Conservation (phyloP, 2,888 invertebrate species). For the Chalcis sispes region DNA sequence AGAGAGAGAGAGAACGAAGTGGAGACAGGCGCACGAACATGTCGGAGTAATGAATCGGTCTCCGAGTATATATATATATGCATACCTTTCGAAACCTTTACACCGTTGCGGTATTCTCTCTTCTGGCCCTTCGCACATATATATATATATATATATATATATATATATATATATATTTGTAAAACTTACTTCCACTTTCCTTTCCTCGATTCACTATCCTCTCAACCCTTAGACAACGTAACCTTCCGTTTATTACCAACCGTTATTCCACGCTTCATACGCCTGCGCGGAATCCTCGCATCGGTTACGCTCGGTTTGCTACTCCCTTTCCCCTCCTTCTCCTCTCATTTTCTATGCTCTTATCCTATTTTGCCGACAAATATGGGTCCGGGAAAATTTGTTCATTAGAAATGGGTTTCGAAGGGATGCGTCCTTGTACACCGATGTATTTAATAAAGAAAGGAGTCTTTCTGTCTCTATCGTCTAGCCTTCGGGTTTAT, state of each 20-base stretch:
- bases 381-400: background rate
- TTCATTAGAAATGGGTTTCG: too few relatives aligned
- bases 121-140: slow-evolving; percentile 45
- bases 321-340: slow-evolving; percentile 24
- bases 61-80: too few relatives aligned
- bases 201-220: slow-evolving; percentile 58
- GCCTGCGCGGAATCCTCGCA: slow-evolving; percentile 1
- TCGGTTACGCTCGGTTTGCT: slow-evolving; percentile 56
- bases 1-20: slow-evolving; percentile 48
- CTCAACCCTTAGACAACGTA: slow-evolving; percentile 59
- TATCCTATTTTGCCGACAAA: slow-evolving; percentile 19
- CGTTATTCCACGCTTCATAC: slow-evolving; percentile 55
- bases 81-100: too few relatives aligned
- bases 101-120: slow-evolving; percentile 60
- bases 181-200: slow-evolving; percentile 35
- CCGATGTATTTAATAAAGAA: background rate
- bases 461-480: too few relatives aligned
- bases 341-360: background rate
- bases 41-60: slow-evolving; percentile 69
- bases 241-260: slow-evolving; percentile 62
- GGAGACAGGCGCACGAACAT: slow-evolving; percentile 65
- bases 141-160: background rate
- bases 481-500: slow-evolving; percentile 7
- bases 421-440: background rate
- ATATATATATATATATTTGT: slow-evolving; percentile 39